Evolutionary conservation across 1,140 invertebrate species (phyloP), one percentile per base, ranked within the genome.

Genomic region (Drosophila truncata): DNA sequence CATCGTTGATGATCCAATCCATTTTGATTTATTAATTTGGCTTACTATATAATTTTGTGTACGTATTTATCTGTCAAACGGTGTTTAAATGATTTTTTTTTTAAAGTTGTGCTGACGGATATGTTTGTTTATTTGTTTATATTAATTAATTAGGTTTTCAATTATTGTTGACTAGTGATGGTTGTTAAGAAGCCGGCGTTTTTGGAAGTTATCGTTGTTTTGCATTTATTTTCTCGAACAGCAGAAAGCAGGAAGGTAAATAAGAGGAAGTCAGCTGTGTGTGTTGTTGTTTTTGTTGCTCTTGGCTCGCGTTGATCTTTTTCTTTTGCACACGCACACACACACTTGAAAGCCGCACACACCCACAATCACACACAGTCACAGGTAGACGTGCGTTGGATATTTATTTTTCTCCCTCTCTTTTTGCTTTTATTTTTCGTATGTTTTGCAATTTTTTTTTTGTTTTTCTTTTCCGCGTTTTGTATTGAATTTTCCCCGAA

Each of bases 1-100:
- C 95, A 90, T 96, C 95, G 64, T 94, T 95, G 93, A 96, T 95
- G 75, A 96, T 95, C 95, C 95, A 96, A 94, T 95, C 95, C 95
- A 92, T 91, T 31, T 71, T 61, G 50, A 44, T 23, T 46, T 64
- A 31, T 49, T 44, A 20, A 44, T 63, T 63, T 69, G 20, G 11
- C 14, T 27, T 20, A n/a, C n/a, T 65, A 27, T 20, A 47, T 37
- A 29, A 62, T n/a, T 63, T 63, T 16, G 13, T 20, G 8, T 11
- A 13, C 29, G 31, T 35, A 6, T 16, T 54, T 13, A 23, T 16
- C 31, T 54, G 31, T 37, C 50, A 35, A 37, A 33, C 13, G 33
- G 6, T 8, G 27, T 20, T 41, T 25, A 54, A 18, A 49, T 33
- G 52, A 16, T 66, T 42, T 27, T n/a, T 27, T 64, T n/a, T 41